These are phyloP conservation scores for Triplophysa yarkandensis DNA, from an alignment of 2,797 vertebrate species.

Conservation along the genomic window DNA sequence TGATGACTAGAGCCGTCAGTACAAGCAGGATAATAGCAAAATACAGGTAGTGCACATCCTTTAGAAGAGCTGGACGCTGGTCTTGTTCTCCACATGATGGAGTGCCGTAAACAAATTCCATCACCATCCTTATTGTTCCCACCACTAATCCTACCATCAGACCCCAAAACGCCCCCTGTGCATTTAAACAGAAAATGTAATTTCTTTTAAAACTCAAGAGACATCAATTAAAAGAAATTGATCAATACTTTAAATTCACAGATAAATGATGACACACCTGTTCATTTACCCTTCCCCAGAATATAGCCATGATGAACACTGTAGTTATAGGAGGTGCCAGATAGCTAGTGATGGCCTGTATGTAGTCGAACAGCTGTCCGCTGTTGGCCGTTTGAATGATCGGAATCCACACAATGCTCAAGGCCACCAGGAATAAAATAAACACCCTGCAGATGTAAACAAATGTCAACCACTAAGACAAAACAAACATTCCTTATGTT, in stretches of 20 bases:
- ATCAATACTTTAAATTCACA: neutral
- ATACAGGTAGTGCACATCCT: constrained; percentile 91
- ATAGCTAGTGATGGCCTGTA: constrained; percentile 91
- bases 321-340: constrained; percentile 89
- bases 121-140: constrained; percentile 83
- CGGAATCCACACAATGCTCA: constrained; percentile 95
- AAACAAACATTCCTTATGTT: neutral
- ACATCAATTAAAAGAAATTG: neutral
- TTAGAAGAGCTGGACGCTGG: constrained; percentile 79
- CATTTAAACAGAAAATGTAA: neutral
- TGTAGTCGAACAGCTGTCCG: constrained; percentile 91
- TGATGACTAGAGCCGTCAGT: constrained; percentile 75
- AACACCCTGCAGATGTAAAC: constrained; percentile 79
- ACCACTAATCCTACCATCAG: constrained; percentile 82
- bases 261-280: constrained; percentile 73
- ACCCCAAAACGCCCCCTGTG: constrained; percentile 95
- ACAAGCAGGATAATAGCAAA: constrained; percentile 88
- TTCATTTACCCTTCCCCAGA: constrained; percentile 91
- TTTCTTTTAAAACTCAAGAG: too few species aligned
- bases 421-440: constrained; percentile 80
- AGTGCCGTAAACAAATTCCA: constrained; percentile 81
- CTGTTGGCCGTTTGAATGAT: constrained; percentile 90
- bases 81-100: constrained; percentile 87
- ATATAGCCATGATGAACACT: constrained; percentile 91
- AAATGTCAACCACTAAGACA: neutral